Percentiles rank a stretch among this genome's conserved stretches.
phyloP scores from a whole-genome alignment of 2,113 vertebrate species.

The Steatornis caripensis region DNA sequence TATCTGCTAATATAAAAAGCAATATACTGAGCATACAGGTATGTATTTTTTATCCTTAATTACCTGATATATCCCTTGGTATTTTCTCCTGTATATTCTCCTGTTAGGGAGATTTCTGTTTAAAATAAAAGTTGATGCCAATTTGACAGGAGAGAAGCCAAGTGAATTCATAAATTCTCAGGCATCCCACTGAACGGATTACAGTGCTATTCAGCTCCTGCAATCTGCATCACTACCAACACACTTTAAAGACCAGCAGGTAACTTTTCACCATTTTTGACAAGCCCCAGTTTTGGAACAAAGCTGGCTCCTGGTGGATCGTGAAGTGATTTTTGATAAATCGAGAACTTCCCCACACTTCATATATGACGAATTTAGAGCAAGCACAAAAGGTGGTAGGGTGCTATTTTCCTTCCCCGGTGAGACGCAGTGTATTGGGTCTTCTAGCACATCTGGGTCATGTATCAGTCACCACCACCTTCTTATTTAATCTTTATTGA shows the following conservation, averaged over 20 bases:
- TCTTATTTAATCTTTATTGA: neutral
- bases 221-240: neutral
- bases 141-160: neutral
- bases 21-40: neutral
- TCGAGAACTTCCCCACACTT: neutral
- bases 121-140: constrained; percentile 6
- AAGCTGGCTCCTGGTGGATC: neutral
- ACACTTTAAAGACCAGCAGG: neutral
- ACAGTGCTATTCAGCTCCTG: neutral
- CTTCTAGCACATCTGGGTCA: neutral
- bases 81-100: neutral
- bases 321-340: neutral
- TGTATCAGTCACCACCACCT: neutral
- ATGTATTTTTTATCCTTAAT: neutral
- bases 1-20: neutral
- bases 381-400: neutral
- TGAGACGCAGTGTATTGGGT: neutral
- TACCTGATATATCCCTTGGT: neutral
- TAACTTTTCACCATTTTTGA: neutral
- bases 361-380: neutral
- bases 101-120: neutral
- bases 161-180: neutral
- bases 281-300: neutral
- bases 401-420: neutral
- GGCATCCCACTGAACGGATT: neutral